Evolutionary conservation across 2,113 vertebrate genomes (phyloP).

Genomic region (Hystrix brachyura): DNA sequence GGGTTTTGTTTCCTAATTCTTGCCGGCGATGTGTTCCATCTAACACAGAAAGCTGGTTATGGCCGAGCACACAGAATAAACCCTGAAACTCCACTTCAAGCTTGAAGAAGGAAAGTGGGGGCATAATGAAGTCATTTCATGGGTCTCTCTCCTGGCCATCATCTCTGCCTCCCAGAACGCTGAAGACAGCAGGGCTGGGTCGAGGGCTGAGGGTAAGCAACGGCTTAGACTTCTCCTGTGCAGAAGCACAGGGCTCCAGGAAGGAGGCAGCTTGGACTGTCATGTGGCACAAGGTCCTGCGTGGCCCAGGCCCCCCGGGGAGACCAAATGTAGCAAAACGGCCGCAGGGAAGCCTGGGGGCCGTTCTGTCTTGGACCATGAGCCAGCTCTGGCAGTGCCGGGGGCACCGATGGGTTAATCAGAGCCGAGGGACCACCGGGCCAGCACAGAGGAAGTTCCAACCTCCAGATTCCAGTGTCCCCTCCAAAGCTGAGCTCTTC

Average conservation of each 20-base stretch:
- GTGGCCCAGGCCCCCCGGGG: not conserved
- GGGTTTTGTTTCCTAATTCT: slow-evolving; percentile 4
- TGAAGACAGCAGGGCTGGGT: not conserved
- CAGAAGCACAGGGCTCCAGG: not conserved
- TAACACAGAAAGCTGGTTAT: not conserved
- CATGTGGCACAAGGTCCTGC: too few relatives aligned
- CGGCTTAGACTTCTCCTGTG: not conserved
- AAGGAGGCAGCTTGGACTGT: not conserved
- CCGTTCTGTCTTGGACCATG: not conserved
- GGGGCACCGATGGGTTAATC: not conserved
- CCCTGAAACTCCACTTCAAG: not conserved
- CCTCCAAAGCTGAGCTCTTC: not conserved
- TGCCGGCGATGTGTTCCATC: not conserved
- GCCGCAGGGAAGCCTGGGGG: not conserved
- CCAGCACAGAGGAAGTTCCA: not conserved
- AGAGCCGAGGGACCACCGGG: not conserved
- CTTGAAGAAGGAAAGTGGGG: not conserved
- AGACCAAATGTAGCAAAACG: not conserved
- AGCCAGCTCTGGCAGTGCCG: not conserved
- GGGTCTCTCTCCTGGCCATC: not conserved
- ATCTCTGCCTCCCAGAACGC: not conserved
- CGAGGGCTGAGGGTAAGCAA: not conserved
- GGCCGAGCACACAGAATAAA: not conserved
- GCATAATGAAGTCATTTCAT: not conserved
- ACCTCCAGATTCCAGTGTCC: not conserved